A percentile compares a stretch with the other conserved stretches of the same genome.
phyloP scores from a whole-genome alignment of 2,797 vertebrate species.

The Enteromius radiatus region DNA sequence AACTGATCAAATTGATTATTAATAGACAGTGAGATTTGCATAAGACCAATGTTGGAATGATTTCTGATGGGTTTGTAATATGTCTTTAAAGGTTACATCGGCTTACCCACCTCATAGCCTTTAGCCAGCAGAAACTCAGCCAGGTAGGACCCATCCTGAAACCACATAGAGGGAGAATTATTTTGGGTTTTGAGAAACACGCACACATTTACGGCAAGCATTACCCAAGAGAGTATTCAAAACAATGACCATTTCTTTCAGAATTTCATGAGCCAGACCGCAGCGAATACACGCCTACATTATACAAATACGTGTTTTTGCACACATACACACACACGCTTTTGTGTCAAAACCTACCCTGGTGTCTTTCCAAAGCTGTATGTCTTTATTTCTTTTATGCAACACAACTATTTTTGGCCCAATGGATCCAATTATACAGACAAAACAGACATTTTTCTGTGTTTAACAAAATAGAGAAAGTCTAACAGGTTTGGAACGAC shows the following conservation, averaged over 20 bases:
- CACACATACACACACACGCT: neutral
- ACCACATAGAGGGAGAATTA: slow-evolving; percentile 69
- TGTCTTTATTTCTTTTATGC: neutral
- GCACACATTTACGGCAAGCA: slow-evolving; percentile 32
- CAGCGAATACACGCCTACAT: slow-evolving; percentile 31
- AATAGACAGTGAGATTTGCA: neutral
- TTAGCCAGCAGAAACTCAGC: slow-evolving; percentile 96
- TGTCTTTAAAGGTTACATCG: slow-evolving; percentile 71
- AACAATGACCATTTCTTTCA: slow-evolving; percentile 44
- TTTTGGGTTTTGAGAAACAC: slow-evolving; percentile 35
- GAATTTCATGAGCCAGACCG: slow-evolving; percentile 26
- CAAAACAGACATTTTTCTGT: neutral
- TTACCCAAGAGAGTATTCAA: slow-evolving; percentile 37
- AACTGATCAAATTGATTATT: neutral
- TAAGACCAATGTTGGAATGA: neutral
- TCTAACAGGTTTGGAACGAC: neutral
- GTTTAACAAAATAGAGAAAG: neutral
- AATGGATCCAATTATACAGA: neutral
- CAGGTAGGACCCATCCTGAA: slow-evolving; percentile 98
- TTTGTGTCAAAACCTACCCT: neutral
- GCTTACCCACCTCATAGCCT: slow-evolving; percentile 91
- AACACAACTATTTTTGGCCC: neutral
- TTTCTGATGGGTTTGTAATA: neutral
- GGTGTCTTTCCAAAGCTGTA: neutral
- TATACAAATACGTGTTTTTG: slow-evolving; percentile 1